Evolutionary conservation across 2,888 invertebrate genomes (phyloP).

Genomic region (Tenthredo notha): DNA sequence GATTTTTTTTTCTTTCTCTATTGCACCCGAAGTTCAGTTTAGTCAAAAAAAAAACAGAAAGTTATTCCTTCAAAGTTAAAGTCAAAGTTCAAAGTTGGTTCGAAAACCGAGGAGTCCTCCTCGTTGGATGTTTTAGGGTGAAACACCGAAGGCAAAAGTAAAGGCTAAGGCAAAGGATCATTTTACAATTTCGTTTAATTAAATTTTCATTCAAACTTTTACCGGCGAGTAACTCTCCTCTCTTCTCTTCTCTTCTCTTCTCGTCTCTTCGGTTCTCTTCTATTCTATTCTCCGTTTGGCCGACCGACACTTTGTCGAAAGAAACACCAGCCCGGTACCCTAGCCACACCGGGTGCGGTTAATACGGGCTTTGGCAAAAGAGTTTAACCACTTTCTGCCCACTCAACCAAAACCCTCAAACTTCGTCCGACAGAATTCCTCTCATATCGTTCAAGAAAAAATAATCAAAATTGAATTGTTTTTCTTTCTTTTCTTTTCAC

Average conservation of each 20-base stretch:
- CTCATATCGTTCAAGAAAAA: background rate
- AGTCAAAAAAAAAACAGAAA: background rate
- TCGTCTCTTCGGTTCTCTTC: background rate
- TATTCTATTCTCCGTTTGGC: background rate
- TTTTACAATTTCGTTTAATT: conserved; percentile 77
- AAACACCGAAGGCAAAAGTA: conserved; percentile 21
- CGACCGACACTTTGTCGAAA: conserved; percentile 23
- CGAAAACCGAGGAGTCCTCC: background rate
- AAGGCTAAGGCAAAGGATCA: conserved; percentile 68
- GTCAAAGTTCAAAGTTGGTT: background rate
- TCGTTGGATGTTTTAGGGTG: conserved; percentile 15
- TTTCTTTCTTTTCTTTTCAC: too few species aligned
- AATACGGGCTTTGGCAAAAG: conserved; percentile 76
- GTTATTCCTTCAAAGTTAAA: background rate
- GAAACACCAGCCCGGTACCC: conserved; percentile 1
- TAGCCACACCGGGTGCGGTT: conserved; percentile 73
- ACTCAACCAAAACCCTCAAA: background rate
- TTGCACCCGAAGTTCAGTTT: background rate
- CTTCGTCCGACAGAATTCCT: background rate
- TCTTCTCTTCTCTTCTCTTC: background rate
- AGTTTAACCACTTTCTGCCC: conserved; percentile 67
- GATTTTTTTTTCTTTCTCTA: background rate
- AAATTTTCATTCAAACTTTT: conserved; percentile 76
- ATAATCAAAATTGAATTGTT: background rate
- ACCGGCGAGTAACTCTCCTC: conserved; percentile 45